phyloP scores from a whole-genome alignment of 1,140 invertebrate species.

The Drosophila tsacasi region DNA sequence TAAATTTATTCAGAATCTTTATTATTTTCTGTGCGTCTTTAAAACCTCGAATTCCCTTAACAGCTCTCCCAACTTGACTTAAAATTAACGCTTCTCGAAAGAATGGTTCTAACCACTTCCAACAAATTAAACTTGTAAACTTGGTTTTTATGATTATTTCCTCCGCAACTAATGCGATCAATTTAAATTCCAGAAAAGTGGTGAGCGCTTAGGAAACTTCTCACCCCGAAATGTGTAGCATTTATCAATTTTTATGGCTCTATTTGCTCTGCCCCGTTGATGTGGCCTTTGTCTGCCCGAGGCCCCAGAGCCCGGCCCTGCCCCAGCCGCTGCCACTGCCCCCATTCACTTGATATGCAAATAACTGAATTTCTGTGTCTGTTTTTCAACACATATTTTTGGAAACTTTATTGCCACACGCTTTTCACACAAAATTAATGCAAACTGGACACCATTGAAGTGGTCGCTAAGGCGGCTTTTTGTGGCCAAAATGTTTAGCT shows the following conservation, averaged over 20 bases:
- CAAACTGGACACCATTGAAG: constrained; percentile 67
- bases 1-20: neutral
- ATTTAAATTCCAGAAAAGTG: constrained; percentile 43
- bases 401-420: constrained; percentile 63
- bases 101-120: constrained; percentile 15
- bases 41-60: neutral
- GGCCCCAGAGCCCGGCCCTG: no score
- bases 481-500: constrained; percentile 62
- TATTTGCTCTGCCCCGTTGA: constrained; percentile 50
- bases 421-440: constrained; percentile 68
- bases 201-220: constrained; percentile 49
- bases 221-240: constrained; percentile 54
- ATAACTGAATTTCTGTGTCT: constrained; percentile 63
- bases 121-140: constrained; percentile 49
- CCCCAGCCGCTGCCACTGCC: neutral
- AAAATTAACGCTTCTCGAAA: constrained; percentile 19
- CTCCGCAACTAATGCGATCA: constrained; percentile 38
- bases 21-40: neutral
- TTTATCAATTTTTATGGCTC: constrained; percentile 78
- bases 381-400: constrained; percentile 79
- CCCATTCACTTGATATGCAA: constrained; percentile 74
- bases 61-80: neutral
- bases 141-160: constrained; percentile 54
- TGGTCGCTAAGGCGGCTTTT: constrained; percentile 46
- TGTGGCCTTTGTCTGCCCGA: constrained; percentile 12